Percentiles rank a stretch among this genome's conserved stretches.
phyloP scores from a whole-genome alignment of 2,797 vertebrate species.

The Typhlichthys subterraneus region DNA sequence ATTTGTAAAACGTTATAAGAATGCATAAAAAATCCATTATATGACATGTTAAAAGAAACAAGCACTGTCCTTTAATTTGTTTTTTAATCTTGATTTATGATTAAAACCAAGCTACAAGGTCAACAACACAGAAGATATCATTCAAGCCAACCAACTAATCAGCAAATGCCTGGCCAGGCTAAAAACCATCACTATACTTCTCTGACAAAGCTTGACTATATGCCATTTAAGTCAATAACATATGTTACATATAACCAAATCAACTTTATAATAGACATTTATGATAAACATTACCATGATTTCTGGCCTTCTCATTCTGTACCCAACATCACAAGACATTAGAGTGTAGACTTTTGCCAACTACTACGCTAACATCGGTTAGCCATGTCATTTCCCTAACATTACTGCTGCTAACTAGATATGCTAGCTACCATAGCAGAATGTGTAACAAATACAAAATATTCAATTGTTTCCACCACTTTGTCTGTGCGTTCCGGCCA shows the following conservation, averaged over 20 bases:
- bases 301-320: background rate
- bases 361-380: background rate
- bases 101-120: background rate
- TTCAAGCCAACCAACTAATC: background rate
- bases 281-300: background rate
- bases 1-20: background rate
- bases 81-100: background rate
- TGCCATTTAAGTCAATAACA: background rate
- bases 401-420: conserved; percentile 20
- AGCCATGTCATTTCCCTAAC: conserved; percentile 1
- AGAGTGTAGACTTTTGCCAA: background rate
- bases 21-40: background rate
- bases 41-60: background rate
- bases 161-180: background rate
- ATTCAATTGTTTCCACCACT: conserved; percentile 12
- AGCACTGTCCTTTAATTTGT: background rate
- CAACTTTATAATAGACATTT: background rate
- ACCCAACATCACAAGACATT: background rate
- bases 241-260: background rate
- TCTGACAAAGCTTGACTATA: background rate
- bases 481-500: background rate
- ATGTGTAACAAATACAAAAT: conserved; percentile 19
- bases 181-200: too few relatives aligned
- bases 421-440: conserved; percentile 52
- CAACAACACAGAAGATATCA: background rate